A percentile compares a stretch with the other conserved stretches of the same genome.
Evolutionary conservation across 2,113 vertebrate species (phyloP).

Genomic region (Odontesthes bonariensis): DNA sequence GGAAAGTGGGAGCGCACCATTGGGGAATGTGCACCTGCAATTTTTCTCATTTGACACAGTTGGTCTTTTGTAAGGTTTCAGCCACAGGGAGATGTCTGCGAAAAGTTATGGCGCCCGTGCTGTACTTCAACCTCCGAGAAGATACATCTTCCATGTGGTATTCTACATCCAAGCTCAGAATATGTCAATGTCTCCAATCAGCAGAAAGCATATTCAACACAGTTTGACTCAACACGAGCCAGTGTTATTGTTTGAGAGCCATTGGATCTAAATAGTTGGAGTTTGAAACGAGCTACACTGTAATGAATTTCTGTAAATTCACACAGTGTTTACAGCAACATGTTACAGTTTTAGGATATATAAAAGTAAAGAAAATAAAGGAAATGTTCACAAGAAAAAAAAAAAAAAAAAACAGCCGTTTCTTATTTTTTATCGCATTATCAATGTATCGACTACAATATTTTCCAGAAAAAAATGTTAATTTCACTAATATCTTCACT

Average conservation of each 20-base stretch:
- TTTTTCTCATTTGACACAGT: conserved; percentile 79
- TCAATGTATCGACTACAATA: no score
- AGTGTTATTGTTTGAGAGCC: neutral
- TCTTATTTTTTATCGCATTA: no score
- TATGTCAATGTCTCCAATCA: neutral
- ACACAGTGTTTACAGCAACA: neutral
- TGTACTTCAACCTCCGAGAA: conserved; percentile 4
- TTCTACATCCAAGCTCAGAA: conserved; percentile 26
- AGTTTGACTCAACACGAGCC: neutral
- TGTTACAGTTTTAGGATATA: neutral
- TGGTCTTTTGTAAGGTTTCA: conserved; percentile 73
- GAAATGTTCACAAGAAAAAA: neutral
- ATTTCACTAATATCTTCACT: no score
- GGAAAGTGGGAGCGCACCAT: conserved; percentile 43
- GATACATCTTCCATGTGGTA: conserved; percentile 41
- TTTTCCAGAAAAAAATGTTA: no score
- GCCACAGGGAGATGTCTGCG: conserved; percentile 56
- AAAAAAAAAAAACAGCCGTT: no score
- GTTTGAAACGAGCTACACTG: conserved; percentile 3
- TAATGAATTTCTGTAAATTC: no score
- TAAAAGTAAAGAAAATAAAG: conserved; percentile 5
- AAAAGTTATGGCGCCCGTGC: conserved; percentile 56
- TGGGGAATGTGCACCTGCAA: conserved; percentile 81
- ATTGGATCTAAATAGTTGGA: conserved; percentile 33
- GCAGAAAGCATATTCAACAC: conserved; percentile 9